Percentiles rank a stretch among this genome's conserved stretches.
These are phyloP conservation scores for Platycheirus albimanus DNA, from an alignment of 2,888 invertebrate genomes.

Conservation along the genomic window DNA sequence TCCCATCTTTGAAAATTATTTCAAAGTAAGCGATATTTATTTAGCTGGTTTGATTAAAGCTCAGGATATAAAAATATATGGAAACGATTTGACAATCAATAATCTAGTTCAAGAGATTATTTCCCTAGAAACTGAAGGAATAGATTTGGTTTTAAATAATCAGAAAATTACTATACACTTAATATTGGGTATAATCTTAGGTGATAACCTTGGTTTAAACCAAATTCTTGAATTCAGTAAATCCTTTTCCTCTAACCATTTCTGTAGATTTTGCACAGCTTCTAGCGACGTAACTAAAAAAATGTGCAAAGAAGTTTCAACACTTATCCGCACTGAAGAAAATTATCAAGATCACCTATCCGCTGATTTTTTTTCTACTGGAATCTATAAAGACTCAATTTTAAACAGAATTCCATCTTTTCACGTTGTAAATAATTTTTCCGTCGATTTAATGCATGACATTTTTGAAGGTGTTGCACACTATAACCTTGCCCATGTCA, in stretches of 20 bases:
- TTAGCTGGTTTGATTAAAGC: too few relatives aligned
- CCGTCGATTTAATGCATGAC: not conserved
- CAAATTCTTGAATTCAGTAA: slow-evolving; percentile 49
- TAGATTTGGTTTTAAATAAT: not conserved
- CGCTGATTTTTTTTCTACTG: not conserved
- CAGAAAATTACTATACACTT: not conserved
- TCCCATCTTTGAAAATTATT: slow-evolving; percentile 12
- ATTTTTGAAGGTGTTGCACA: not conserved
- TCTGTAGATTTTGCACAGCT: slow-evolving; percentile 56
- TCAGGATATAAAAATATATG: slow-evolving; percentile 7
- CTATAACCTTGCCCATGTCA: not conserved
- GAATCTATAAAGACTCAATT: not conserved
- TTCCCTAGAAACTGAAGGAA: slow-evolving; percentile 7
- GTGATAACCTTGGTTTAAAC: slow-evolving; percentile 48
- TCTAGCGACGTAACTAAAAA: slow-evolving; percentile 5
- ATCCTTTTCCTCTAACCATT: slow-evolving; percentile 50
- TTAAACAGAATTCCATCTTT: slow-evolving; percentile 1
- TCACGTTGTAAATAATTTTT: not conserved
- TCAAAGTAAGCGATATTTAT: slow-evolving; percentile 6
- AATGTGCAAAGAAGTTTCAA: slow-evolving; percentile 38
- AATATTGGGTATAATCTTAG: slow-evolving; percentile 18
- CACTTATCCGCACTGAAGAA: slow-evolving; percentile 27
- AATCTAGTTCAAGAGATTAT: not conserved
- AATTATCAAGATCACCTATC: not conserved
- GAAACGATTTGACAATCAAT: slow-evolving; percentile 3